Evolutionary conservation across 2,113 vertebrate species (phyloP), one percentile per base, ranked within the genome.

Genomic region (Neodontobutis hainanensis): DNA sequence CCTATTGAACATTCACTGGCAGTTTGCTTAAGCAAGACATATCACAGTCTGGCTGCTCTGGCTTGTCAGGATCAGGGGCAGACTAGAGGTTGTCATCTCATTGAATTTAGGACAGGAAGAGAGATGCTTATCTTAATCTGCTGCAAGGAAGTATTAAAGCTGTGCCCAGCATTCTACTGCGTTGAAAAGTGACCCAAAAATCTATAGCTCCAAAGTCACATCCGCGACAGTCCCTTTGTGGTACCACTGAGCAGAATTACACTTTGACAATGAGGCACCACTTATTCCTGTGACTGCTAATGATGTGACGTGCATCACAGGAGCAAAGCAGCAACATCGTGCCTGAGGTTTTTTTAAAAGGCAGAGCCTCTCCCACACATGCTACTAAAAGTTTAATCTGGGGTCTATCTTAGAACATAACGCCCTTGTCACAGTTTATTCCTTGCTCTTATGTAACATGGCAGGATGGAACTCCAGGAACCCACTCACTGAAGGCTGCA

Each of bases 101-200:
- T 63, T 75, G 84, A 75, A 83, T 85, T 77, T 80, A 47, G 80
- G 81, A 81, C 78, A 87, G 73, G 67, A 69, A 78, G 34, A 45
- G 68, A 81, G 83, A 88, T 85, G 62, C 78, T 88, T 83, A 89
- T 89, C 86, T 82, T 82, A 82, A 88, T 87, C 84, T 69, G 68
- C 78, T 80, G 71, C 5, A 6, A 81, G 83, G 78, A 85, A 80
- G 68, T 82, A 73, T 85, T 80, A 84, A 84, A 82, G 81, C 71
- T 52, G 69, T 78, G 74, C 70, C 71, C 63, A 63, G 70, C 75
- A 79, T 83, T 73, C 40, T 46, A 42, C 74, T 73, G 80, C 76
- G 68, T 77, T 78, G 85, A 77, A 88, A 88, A 87, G 59, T 80
- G 83, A 86, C 78, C 70, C 63, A 71, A 73, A 85, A 87, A 86